Conservation (phyloP, 1,140 invertebrate genomes). For the Lineus longissimus region DNA sequence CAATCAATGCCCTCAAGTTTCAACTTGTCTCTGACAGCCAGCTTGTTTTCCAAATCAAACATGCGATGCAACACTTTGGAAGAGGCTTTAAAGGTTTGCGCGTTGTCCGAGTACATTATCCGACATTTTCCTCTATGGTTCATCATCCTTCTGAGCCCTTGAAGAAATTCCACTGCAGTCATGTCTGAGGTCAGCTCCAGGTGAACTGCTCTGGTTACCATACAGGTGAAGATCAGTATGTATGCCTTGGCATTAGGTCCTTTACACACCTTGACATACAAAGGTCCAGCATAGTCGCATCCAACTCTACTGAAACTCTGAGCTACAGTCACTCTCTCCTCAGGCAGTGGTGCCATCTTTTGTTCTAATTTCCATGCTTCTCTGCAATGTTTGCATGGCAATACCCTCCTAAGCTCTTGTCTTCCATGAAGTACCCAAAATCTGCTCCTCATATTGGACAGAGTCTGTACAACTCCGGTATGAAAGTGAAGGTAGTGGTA, state of each 20-base stretch:
- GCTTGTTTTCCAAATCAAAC: background rate
- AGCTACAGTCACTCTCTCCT: background rate
- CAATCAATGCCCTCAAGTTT: background rate
- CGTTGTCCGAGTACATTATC: too few species aligned
- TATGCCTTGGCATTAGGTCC: background rate
- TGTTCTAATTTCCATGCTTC: background rate
- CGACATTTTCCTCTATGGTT: background rate
- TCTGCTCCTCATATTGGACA: background rate
- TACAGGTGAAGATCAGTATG: background rate
- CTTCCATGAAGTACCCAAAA: background rate
- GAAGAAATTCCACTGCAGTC: background rate
- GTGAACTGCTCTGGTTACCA: background rate
- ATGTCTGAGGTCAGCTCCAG: background rate
- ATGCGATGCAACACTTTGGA: background rate
- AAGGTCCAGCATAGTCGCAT: slow-evolving; percentile 3
- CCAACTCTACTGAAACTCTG: background rate
- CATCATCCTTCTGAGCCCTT: background rate
- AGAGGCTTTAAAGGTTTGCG: background rate
- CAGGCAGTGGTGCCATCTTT: slow-evolving; percentile 1
- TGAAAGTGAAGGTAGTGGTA: background rate
- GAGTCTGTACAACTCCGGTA: background rate
- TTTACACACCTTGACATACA: background rate
- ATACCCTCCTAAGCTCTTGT: background rate
- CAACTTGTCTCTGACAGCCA: background rate
- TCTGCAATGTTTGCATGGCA: background rate